These are phyloP conservation scores for Pentalonia nigronervosa DNA, from an alignment of 1,140 invertebrate species.

Conservation along the genomic window DNA sequence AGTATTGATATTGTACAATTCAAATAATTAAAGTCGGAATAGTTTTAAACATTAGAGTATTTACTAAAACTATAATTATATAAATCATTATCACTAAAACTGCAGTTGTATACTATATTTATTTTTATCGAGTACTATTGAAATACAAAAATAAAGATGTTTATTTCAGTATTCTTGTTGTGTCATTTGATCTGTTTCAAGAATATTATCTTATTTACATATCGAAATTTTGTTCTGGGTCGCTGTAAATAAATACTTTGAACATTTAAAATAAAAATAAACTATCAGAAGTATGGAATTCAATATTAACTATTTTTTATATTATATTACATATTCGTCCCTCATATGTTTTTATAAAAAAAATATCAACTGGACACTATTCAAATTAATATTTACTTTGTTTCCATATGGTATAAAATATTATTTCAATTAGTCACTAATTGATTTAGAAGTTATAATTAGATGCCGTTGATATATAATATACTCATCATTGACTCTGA, in stretches of 20 bases:
- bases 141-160: too few relatives aligned
- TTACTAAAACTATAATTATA: not conserved
- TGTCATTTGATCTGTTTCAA: not conserved
- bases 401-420: not conserved
- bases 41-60: not conserved
- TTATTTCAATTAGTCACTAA: not conserved
- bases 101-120: not conserved
- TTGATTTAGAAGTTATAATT: not conserved
- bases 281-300: not conserved
- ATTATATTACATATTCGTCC: not conserved
- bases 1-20: not conserved
- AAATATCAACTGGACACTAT: not conserved
- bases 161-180: not conserved
- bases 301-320: not conserved
- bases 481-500: not conserved
- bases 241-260: not conserved
- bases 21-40: not conserved
- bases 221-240: not conserved
- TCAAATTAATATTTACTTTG: not conserved
- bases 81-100: not conserved
- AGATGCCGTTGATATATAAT: not conserved
- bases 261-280: not conserved
- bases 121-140: not conserved
- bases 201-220: not conserved
- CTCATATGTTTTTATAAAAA: not conserved